Base-by-base conservation (phyloP, 2,113 vertebrate genomes). In the Stomatorhinus ivindoensis region DNA sequence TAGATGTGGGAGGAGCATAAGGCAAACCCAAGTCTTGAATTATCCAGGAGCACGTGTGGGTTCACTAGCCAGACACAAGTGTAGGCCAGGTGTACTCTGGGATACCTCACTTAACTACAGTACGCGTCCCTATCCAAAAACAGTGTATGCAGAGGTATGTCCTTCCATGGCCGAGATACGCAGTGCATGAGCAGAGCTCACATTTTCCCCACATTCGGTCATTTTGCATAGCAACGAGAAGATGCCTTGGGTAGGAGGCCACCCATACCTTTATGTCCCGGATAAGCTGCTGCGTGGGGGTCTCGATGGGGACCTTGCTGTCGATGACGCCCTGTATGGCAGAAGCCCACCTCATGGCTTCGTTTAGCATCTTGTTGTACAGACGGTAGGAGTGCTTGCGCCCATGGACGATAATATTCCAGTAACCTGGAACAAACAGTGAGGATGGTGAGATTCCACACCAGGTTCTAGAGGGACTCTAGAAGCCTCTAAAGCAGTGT, bases 201-300 rank as follows among this genome's bases (percentile, higher is more conserved):
- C 47, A 27, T 46, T 19, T 48, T 24, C 2, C 47, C 48, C 47
- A 11, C 84, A 35, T 31, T 27, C 19, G n/a, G 27, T 55, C n/a
- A 86, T 31, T 86, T 10, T 4, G 7, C 50, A 13, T 15, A 31
- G 19, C 39, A n/a, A n/a, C 44, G 65, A 31, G 61, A 4, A 17
- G n/a, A 47, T 69, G 21, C 4, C 7, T 47, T 21, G 4, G 4
- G 21, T 47, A 42, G 94, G n/a, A 94, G 95, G 89, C 42, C 3
- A 6, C 1, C 90, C 89, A 84, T 95, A 97, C 97, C 96, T 97
- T 97, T 91, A 98, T 98, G 94, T 98, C 97, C 91, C 96, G 94
- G 91, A 98, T 98, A 89, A 98, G 97, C 50, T 98, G 97, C 91
- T 98, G 97, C 0, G 97, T 98, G 10, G 97, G 97, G 1, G 97